phyloP scores from a whole-genome alignment of 2,113 vertebrate genomes.

The Pleuronectes platessa region DNA sequence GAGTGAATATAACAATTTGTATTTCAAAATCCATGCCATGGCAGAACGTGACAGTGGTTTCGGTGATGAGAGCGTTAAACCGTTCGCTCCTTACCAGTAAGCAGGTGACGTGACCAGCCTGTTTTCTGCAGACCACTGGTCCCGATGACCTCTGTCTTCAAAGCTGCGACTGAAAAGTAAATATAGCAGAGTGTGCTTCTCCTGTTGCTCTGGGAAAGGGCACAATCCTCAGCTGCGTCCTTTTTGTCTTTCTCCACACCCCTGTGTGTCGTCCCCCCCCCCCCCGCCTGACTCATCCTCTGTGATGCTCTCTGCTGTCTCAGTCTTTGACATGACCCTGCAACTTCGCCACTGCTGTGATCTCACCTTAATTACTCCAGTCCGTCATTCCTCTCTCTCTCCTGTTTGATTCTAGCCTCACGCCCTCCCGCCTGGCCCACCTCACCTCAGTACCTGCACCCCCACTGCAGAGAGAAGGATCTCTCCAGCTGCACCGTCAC shows the following conservation, averaged over 20 bases:
- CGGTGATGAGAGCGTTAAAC: too few species aligned
- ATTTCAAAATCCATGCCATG: not conserved
- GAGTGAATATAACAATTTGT: too few species aligned
- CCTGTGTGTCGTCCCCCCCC: not conserved
- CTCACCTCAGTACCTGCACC: not conserved
- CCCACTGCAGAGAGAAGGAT: slow-evolving; percentile 28
- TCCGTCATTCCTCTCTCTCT: slow-evolving; percentile 16
- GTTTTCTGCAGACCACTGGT: slow-evolving; percentile 28
- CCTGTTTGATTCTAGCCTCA: slow-evolving; percentile 20
- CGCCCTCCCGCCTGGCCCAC: slow-evolving; percentile 6
- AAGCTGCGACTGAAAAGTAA: slow-evolving; percentile 6
- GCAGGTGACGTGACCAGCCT: not conserved
- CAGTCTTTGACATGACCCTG: slow-evolving; percentile 30
- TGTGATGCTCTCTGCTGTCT: slow-evolving; percentile 20
- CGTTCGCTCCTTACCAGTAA: not conserved
- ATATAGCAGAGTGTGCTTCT: not conserved
- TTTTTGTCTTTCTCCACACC: not conserved
- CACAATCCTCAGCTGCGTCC: not conserved
- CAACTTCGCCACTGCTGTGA: not conserved
- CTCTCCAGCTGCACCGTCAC: slow-evolving; percentile 10
- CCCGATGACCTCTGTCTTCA: not conserved
- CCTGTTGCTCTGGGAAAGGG: not conserved
- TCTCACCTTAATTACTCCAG: slow-evolving; percentile 42
- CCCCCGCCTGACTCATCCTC: slow-evolving; percentile 9
- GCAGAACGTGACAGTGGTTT: not conserved